Conservation (phyloP, 2,797 vertebrate species). For the Fistularia tabacaria region DNA sequence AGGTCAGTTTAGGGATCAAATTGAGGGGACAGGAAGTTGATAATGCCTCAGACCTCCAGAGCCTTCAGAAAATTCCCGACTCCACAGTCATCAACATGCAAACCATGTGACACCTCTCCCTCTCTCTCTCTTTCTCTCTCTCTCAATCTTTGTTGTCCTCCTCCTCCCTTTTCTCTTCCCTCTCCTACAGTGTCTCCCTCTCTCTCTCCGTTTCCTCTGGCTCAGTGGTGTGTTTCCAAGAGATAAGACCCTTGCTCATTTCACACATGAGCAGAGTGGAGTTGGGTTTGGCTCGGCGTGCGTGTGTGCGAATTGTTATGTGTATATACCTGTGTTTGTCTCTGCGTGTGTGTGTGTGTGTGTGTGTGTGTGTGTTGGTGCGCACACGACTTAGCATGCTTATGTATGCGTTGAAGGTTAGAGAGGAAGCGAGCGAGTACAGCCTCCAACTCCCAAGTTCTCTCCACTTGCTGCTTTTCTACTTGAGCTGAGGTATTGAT, state of each 20-base stretch:
- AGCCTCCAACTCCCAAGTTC: constrained; percentile 46
- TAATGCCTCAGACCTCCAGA: constrained; percentile 41
- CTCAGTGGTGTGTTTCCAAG: constrained; percentile 81
- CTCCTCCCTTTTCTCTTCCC: constrained; percentile 36
- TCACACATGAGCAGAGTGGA: constrained; percentile 80
- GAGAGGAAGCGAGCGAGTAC: constrained; percentile 43
- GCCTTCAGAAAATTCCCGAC: constrained; percentile 54
- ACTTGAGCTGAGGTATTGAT: constrained; percentile 29
- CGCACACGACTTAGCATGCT: constrained; percentile 17
- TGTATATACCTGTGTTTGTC: too few relatives aligned
- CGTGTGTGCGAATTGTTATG: constrained; percentile 8
- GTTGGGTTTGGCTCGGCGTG: constrained; percentile 51
- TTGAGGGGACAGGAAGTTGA: constrained; percentile 27
- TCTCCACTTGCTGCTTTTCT: constrained; percentile 47
- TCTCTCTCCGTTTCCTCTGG: constrained; percentile 74
- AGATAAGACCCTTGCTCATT: constrained; percentile 83
- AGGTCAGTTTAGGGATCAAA: constrained; percentile 30
- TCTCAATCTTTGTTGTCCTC: constrained; percentile 35
- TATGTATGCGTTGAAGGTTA: constrained; percentile 53
- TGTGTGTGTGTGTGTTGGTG: constrained; percentile 31
- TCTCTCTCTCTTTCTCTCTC: constrained; percentile 1
- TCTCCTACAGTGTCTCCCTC: constrained; percentile 59
- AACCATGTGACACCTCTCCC: constrained; percentile 49
- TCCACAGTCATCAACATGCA: constrained; percentile 59
- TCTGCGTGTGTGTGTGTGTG: constrained; percentile 26